These are phyloP conservation scores for Lynx canadensis DNA, from an alignment of 2,113 vertebrate genomes.

Conservation along the genomic window DNA sequence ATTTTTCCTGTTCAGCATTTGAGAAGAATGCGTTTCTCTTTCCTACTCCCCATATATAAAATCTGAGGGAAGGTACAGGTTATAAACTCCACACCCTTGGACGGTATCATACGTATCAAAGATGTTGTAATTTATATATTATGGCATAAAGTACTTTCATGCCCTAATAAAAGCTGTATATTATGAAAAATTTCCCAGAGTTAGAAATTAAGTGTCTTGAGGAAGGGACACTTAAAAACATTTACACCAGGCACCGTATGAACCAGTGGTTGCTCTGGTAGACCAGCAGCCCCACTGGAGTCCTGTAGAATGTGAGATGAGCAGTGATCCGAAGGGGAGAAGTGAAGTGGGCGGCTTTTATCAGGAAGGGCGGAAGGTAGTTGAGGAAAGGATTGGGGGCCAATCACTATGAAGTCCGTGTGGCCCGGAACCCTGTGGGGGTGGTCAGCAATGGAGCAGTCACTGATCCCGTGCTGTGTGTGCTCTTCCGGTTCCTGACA, in stretches of 20 bases:
- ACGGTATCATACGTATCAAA: neutral
- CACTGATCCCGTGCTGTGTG: neutral
- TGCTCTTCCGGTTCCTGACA: neutral
- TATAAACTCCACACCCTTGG: neutral
- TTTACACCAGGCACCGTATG: accelerated
- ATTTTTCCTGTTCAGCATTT: neutral
- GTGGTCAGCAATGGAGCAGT: accelerated
- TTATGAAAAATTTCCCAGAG: neutral
- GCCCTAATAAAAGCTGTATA: neutral
- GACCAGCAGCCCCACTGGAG: neutral
- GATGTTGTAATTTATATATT: neutral
- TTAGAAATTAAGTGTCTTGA: neutral
- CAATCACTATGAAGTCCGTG: too few species aligned
- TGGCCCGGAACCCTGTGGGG: neutral
- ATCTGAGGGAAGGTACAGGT: neutral
- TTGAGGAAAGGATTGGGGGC: neutral
- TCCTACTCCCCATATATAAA: neutral
- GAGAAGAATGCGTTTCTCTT: neutral
- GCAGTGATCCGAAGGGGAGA: neutral
- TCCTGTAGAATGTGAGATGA: accelerated
- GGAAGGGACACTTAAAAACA: neutral
- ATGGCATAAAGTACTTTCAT: neutral
- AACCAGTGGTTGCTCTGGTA: neutral
- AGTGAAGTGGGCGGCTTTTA: neutral
- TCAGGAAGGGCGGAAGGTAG: neutral